Conservation (phyloP, 2,113 vertebrate species). For the Chaetorhynchus papuensis region DNA sequence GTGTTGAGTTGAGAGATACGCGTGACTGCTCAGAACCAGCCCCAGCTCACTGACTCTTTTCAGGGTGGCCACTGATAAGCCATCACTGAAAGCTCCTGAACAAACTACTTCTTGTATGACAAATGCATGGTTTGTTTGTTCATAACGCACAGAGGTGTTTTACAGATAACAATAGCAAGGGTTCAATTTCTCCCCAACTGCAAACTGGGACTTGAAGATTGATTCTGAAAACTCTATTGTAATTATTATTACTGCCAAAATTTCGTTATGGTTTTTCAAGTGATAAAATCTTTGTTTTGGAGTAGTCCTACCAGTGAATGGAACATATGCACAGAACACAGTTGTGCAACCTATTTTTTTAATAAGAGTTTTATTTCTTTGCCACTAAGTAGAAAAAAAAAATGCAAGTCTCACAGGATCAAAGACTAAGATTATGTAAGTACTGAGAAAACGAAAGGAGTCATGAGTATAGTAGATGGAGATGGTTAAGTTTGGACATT, state of each 20-base stretch:
- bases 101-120: neutral
- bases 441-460: neutral
- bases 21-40: neutral
- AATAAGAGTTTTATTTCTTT: neutral
- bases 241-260: neutral
- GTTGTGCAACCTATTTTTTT: neutral
- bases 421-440: neutral
- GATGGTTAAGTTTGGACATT: neutral
- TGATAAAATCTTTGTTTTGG: neutral
- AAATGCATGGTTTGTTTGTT: neutral
- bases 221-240: neutral
- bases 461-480: neutral
- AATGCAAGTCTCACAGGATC: neutral
- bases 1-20: neutral
- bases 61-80: conserved; percentile 4
- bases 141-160: neutral
- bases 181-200: neutral
- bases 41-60: neutral
- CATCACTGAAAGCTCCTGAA: neutral
- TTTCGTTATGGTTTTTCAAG: neutral
- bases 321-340: neutral
- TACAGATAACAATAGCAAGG: neutral
- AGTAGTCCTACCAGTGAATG: neutral
- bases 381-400: neutral
- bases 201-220: neutral